phyloP scores from a whole-genome alignment of 2,113 vertebrate species.

The Calyptomena viridis region DNA sequence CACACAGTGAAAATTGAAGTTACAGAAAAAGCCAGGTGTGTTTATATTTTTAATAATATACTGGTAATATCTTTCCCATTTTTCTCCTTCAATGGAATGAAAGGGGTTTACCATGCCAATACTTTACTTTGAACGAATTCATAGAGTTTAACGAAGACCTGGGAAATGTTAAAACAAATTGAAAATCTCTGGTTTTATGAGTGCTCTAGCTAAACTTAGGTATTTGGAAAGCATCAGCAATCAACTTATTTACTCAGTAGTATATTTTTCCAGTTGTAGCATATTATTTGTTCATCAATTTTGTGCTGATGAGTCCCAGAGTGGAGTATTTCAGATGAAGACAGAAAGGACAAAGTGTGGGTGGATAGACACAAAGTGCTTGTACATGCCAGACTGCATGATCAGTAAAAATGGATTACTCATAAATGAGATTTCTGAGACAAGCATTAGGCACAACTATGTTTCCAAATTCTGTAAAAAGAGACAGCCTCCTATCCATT shows the following conservation, averaged over 20 bases:
- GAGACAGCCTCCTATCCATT: background rate
- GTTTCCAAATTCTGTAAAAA: background rate
- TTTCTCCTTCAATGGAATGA: background rate
- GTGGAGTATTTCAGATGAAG: background rate
- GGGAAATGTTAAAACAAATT: background rate
- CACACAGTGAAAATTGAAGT: background rate
- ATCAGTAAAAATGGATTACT: background rate
- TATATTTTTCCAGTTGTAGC: slow-evolving; percentile 5
- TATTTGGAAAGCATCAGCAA: background rate
- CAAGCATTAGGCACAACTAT: background rate
- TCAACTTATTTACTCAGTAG: background rate
- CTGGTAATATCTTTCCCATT: background rate
- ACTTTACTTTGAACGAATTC: background rate
- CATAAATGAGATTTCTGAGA: background rate
- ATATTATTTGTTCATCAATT: slow-evolving; percentile 24
- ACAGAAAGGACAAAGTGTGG: slow-evolving; percentile 12
- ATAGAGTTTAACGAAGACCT: background rate
- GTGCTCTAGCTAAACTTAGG: background rate
- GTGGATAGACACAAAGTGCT: background rate
- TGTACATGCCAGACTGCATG: background rate
- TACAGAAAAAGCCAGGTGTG: background rate
- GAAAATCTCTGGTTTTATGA: background rate
- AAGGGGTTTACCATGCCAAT: background rate
- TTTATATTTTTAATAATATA: background rate
- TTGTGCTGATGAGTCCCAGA: slow-evolving; percentile 9